Percentiles rank a stretch among this genome's conserved stretches.
These are phyloP conservation scores for Drosophila nasuta DNA, from an alignment of 1,140 invertebrate genomes.

Conservation along the genomic window DNA sequence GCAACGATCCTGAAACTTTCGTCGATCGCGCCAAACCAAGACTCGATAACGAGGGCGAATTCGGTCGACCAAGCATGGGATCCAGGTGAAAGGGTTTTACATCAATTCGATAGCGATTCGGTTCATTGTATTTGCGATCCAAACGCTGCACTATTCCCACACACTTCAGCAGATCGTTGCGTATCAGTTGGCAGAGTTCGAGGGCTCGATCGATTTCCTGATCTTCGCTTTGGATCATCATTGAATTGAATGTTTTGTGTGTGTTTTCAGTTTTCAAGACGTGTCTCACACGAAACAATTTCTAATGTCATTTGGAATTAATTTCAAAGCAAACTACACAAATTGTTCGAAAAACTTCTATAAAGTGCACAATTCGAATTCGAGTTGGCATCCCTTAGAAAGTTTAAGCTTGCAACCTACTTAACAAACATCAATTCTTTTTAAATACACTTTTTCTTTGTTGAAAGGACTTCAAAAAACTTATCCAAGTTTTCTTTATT, in stretches of 20 bases:
- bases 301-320: slow-evolving; percentile 28
- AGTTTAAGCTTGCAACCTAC: not conserved
- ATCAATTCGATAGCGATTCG: slow-evolving; percentile 31
- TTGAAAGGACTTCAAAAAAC: no score
- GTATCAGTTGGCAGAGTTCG: slow-evolving; percentile 33
- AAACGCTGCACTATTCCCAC: slow-evolving; percentile 44
- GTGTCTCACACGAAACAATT: slow-evolving; percentile 37
- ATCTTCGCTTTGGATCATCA: slow-evolving; percentile 45
- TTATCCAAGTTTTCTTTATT: no score
- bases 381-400: not conserved
- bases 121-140: slow-evolving; percentile 50
- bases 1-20: slow-evolving; percentile 3
- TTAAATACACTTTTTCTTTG: no score
- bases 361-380: not conserved
- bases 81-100: slow-evolving; percentile 14
- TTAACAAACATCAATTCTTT: no score
- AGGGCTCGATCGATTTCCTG: slow-evolving; percentile 56
- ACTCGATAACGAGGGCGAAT: not conserved
- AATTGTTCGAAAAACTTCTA: no score
- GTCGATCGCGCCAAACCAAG: not conserved
- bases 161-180: slow-evolving; percentile 42
- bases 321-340: slow-evolving; percentile 38
- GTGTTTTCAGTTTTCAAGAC: slow-evolving; percentile 18
- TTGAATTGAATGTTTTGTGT: slow-evolving; percentile 30
- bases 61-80: not conserved